Percentiles rank a stretch among this genome's conserved stretches.
Conservation (phyloP, 2,113 vertebrate species). For the Tachysurus vachellii region DNA sequence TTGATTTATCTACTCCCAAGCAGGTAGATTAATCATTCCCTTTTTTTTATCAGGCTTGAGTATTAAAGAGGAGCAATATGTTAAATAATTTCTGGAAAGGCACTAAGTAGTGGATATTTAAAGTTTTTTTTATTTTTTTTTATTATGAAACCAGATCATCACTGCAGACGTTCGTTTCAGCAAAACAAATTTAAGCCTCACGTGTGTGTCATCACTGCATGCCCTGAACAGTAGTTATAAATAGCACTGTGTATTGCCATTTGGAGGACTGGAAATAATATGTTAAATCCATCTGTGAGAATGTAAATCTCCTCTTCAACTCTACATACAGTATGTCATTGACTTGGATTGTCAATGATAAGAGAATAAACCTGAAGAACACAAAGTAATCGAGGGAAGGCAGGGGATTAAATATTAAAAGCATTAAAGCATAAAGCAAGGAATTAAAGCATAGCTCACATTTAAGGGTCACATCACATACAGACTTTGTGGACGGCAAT, state of each 20-base stretch:
- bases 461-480: not conserved
- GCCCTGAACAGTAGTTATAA: conserved; percentile 21
- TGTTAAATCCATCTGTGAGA: conserved; percentile 42
- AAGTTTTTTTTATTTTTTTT: conserved; percentile 22
- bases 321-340: not conserved
- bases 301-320: not conserved
- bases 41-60: conserved; percentile 19
- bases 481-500: not conserved
- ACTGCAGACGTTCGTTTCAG: conserved; percentile 43
- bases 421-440: too few relatives aligned
- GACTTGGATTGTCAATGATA: not conserved
- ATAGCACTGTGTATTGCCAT: conserved; percentile 32
- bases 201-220: conserved; percentile 21
- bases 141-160: conserved; percentile 49
- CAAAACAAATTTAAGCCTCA: conserved; percentile 35
- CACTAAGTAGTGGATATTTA: conserved; percentile 49
- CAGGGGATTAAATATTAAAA: not conserved
- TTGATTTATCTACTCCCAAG: conserved; percentile 33
- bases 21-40: conserved; percentile 23
- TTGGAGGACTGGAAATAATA: conserved; percentile 39
- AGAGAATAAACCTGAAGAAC: not conserved
- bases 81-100: conserved; percentile 45
- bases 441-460: not conserved
- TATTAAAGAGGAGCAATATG: conserved; percentile 41
- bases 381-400: not conserved